Evolutionary conservation across 1,140 invertebrate species (phyloP), one percentile per base, ranked within the genome.

Genomic region (Philopotamus ludificatus): DNA sequence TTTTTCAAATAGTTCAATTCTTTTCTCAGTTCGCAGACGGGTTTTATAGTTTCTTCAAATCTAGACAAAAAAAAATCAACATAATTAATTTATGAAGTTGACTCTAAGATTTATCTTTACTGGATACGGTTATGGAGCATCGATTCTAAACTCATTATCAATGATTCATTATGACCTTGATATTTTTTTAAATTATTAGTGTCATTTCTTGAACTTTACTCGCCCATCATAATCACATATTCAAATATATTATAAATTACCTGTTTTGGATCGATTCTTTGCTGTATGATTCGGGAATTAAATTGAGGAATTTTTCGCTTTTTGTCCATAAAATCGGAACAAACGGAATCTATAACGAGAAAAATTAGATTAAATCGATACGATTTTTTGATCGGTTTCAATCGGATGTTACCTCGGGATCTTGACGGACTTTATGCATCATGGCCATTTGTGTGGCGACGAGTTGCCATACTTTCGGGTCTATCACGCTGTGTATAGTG

Each of bases 361-460:
- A 34, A 34, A 34, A 34, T 34, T 34, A 4, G 16, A 8, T 45
- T 45, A 16, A 8, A 45, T 15, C 9, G 7, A 39, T 39, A 45
- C 18, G 16, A 45, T 45, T 15, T 8, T 16, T 15, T n/a, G n/a
- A n/a, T n/a, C n/a, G n/a, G n/a, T n/a, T n/a, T n/a, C n/a, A n/a
- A n/a, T n/a, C 8, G 16, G 44, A 15, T 18, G 23, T 42, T 62
- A 72, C 45, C 59, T 73, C 42, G 21, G 59, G 66, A 45, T 75
- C 67, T n/a, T 75, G 72, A 72, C 79, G 72, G 8, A 89, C 75
- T 74, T 85, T 86, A 77, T 92, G 90, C 85, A 96, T 89, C 72
- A 85, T 82, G 20, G 92, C 94, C 87, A 96, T 87, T 70, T 86
- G 84, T 65, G 78, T 82, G 4, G 92, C 91, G 9, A 97, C 87